These are phyloP conservation scores for Hirudo medicinalis DNA, from an alignment of 1,140 invertebrate genomes.

Conservation along the genomic window DNA sequence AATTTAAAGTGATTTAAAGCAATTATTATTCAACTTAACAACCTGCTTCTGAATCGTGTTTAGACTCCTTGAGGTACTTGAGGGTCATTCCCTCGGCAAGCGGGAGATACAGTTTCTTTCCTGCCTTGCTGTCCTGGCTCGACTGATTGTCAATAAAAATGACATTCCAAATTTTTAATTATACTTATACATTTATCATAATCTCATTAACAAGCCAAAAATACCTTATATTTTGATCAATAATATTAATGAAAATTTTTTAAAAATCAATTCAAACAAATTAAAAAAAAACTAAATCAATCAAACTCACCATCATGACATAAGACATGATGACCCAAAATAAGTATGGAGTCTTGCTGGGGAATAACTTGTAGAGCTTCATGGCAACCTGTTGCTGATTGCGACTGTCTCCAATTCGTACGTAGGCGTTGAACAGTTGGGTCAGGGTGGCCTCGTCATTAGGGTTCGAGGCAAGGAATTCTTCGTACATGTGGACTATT, in stretches of 20 bases:
- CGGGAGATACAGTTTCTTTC: slow-evolving; percentile 54
- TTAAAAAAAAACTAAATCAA: slow-evolving; percentile 1
- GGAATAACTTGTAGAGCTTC: slow-evolving; percentile 71
- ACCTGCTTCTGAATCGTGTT: slow-evolving; percentile 74
- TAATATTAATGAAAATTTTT: too few species aligned
- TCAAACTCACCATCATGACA: slow-evolving; percentile 62
- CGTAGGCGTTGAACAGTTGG: slow-evolving; percentile 88
- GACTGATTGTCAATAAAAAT: slow-evolving; percentile 17
- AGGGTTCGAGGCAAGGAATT: slow-evolving; percentile 67
- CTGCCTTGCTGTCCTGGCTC: slow-evolving; percentile 28
- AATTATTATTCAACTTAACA: not conserved
- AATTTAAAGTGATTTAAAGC: not conserved
- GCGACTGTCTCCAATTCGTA: slow-evolving; percentile 73
- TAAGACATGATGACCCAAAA: slow-evolving; percentile 95
- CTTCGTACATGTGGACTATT: slow-evolving; percentile 70
- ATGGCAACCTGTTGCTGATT: slow-evolving; percentile 79
- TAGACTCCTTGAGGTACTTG: slow-evolving; percentile 73
- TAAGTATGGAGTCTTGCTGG: slow-evolving; percentile 82
- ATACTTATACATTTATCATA: too few species aligned
- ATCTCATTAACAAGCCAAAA: too few species aligned
- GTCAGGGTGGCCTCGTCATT: slow-evolving; percentile 79
- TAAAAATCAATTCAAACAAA: too few species aligned
- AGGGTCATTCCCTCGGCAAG: slow-evolving; percentile 66
- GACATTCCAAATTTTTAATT: too few species aligned
- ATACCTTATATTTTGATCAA: too few species aligned